A percentile compares a stretch with the other conserved stretches of the same genome.
phyloP scores from a whole-genome alignment of 1,140 invertebrate genomes.

The Bombyx mandarina region DNA sequence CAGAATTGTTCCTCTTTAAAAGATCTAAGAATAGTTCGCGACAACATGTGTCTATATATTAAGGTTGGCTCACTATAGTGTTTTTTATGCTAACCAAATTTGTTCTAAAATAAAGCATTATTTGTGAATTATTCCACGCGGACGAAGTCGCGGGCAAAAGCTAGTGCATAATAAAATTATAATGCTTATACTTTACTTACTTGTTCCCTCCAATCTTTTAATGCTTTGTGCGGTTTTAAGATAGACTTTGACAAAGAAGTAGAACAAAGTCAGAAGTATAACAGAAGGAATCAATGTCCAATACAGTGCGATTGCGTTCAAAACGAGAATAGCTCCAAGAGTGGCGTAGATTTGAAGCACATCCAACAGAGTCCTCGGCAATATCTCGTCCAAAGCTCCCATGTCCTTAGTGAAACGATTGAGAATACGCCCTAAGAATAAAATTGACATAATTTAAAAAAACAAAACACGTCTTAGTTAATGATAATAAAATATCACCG shows the following conservation, averaged over 20 bases:
- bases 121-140: too few species aligned
- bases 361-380: constrained; percentile 86
- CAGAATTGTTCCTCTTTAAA: too few species aligned
- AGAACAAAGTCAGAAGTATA: constrained; percentile 77
- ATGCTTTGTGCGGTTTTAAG: constrained; percentile 86
- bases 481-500: too few species aligned
- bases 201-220: constrained; percentile 86
- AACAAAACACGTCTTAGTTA: too few species aligned
- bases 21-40: too few species aligned
- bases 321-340: constrained; percentile 70
- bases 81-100: too few species aligned
- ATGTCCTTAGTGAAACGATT: constrained; percentile 85
- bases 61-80: too few species aligned
- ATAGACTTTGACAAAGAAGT: constrained; percentile 81
- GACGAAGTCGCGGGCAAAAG: too few species aligned
- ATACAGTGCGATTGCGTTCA: constrained; percentile 82
- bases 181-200: constrained; percentile 60
- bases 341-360: constrained; percentile 79
- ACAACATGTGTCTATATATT: too few species aligned
- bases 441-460: neutral
- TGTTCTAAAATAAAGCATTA: too few species aligned
- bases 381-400: constrained; percentile 85
- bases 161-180: too few species aligned
- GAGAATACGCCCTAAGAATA: constrained; percentile 74
- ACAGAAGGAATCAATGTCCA: constrained; percentile 80